Evolutionary conservation across 1,140 invertebrate species (phyloP).

Genomic region (Pemphigus obesinymphae): DNA sequence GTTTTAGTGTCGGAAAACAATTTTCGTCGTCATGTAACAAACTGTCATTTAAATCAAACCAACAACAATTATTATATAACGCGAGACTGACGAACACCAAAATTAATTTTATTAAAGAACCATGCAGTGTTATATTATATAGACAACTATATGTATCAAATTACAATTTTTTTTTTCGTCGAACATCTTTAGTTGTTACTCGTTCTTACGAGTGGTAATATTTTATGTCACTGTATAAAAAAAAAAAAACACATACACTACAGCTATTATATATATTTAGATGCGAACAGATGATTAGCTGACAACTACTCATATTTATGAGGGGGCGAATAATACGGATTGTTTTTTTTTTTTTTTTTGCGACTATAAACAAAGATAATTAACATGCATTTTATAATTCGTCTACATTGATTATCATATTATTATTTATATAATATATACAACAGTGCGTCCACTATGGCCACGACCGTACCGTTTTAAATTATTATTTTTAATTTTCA

Average conservation of each 20-base stretch:
- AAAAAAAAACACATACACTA: background rate
- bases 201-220: background rate
- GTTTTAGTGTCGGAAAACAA: background rate
- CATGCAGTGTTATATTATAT: background rate
- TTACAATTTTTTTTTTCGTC: constrained; percentile 7
- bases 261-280: no score
- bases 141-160: constrained; percentile 4
- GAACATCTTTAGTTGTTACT: background rate
- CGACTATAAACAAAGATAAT: background rate
- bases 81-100: background rate
- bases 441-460: no score
- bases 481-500: no score
- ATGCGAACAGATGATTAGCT: background rate
- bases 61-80: background rate
- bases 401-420: background rate
- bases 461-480: no score
- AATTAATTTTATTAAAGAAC: constrained; percentile 20
- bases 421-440: background rate
- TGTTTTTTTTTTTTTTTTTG: background rate
- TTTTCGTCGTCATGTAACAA: background rate
- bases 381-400: background rate
- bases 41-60: background rate
- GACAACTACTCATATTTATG: background rate
- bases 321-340: background rate
- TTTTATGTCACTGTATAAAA: background rate